Conservation (phyloP, 2,113 vertebrate genomes). For the Equus quagga region DNA sequence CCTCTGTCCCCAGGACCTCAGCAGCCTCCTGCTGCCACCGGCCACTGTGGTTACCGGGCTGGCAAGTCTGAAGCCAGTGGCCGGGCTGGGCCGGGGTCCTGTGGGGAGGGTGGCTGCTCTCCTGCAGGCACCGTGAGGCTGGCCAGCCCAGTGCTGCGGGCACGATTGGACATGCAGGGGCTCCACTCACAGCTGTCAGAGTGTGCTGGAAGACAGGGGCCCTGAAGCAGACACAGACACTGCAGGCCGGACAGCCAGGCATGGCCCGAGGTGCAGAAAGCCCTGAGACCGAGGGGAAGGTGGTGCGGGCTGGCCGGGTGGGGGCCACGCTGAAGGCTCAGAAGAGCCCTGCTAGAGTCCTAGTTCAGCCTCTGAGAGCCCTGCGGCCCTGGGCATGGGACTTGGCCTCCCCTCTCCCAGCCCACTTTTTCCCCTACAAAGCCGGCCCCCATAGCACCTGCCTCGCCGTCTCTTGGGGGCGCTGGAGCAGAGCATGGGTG, state of each 20-base stretch:
- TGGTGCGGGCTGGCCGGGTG: accelerated
- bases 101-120: neutral
- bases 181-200: neutral
- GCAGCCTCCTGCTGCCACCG: neutral
- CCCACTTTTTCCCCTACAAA: neutral
- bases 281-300: neutral
- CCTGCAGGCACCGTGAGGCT: neutral
- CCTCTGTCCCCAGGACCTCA: neutral
- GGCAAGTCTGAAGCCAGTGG: neutral
- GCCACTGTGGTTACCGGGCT: neutral
- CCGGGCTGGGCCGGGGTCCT: neutral
- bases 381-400: neutral
- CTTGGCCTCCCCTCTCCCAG: neutral
- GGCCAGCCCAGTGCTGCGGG: accelerated
- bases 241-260: neutral
- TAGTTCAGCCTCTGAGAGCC: neutral
- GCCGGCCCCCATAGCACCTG: accelerated
- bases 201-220: neutral
- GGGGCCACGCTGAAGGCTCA: neutral
- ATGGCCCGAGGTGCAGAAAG: neutral
- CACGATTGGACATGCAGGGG: neutral
- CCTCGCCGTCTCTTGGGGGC: accelerated
- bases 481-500: accelerated
- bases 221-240: neutral
- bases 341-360: neutral